Evolutionary conservation across 2,113 vertebrate genomes (phyloP), one percentile per base, ranked within the genome.

Genomic region (Pleuronectes platessa): DNA sequence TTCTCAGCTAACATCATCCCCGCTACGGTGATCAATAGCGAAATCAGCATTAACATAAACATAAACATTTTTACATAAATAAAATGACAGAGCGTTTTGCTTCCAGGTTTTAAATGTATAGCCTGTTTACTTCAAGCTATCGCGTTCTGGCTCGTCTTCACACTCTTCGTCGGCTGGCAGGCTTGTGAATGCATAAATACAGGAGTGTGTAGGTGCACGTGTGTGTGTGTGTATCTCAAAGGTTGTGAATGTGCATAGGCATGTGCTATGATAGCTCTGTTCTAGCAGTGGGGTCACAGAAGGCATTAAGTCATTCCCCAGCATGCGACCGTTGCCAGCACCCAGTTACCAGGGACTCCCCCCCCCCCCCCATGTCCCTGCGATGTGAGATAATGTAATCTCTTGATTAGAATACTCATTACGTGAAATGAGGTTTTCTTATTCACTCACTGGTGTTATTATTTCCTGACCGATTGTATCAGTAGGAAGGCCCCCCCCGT

Each of bases 341-440:
- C 81, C 69, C 73, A 56, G 84, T 86, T 86, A 79, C 89, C 86
- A 66, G 76, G 75, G 86, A 88, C 86, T 81, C 68, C 35, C 68
- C 37, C 79, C 60, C 74, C 76, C 83, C 73, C 61, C 78, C 73
- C 61, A 74, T 31, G 64, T 73, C 58, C 63, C 81, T 62, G 78
- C 31, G 64, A 89, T 85, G 85, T 63, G 79, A 84, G 91, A 90
- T 93, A 90, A 93, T 92, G 87, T 90, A 92, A 93, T 93, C 90
- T 88, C 91, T 92, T 90, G 89, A 94, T 95, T 93, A 91, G 86
- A 93, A 92, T 93, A 85, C 89, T 94, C 88, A 92, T 93, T 92
- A 92, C 70, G 79, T 86, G 86, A 91, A 89, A 93, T 88, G 86
- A 90, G 89, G 79, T 92, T 92, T 92, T 94, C 77, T 90, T 90